Base-by-base conservation (phyloP, 2,113 vertebrate genomes). In the Odocoileus hemionus region DNA sequence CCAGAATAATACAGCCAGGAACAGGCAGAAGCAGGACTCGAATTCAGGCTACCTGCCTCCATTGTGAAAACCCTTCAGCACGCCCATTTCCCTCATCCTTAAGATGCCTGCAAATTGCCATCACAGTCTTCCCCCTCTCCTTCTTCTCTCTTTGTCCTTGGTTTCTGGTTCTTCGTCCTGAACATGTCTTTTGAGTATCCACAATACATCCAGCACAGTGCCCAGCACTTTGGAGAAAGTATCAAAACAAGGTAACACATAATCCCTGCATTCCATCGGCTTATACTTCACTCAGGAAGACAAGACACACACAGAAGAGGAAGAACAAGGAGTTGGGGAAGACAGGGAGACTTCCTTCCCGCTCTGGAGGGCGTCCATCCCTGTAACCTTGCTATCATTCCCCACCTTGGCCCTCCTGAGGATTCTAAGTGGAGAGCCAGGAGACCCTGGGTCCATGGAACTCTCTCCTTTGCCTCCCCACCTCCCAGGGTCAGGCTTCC, bases 311-410 rank as follows among this genome's bases (percentile, higher is more conserved):
- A 47, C 19, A 87, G 23, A 54, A 21, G 17, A 88, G 3, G 76
- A n/a, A 47, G 15, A 39, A 17, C 30, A 25, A 45, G 17, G 16
- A 13, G 2, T 1, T 30, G 36, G 45, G 54, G 3, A 52, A 47
- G 47, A 28, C n/a, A n/a, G 25, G 55, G 28, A 21, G 64, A 15
- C 26, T 33, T 64, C 50, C 64, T n/a, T 90, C 43, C 36, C 17
- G 11, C 36, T 82, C 64, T 15, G 58, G 33, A 55, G 36, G n/a
- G 13, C 15, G 4, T 28, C 11, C 36, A 13, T n/a, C 5, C 7
- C 36, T 1, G 28, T n/a, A 1, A 60, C 26, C 6, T 21, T 28
- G 7, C 19, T 55, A 4, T 54, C 5, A 2, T n/a, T 39, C 16
- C 19, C 21, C 23, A 26, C 10, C 26, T 45, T 6, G 39, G 58